A percentile compares a stretch with the other conserved stretches of the same genome.
phyloP scores from a whole-genome alignment of 2,888 invertebrate species.

The Ennomos quercinarius region DNA sequence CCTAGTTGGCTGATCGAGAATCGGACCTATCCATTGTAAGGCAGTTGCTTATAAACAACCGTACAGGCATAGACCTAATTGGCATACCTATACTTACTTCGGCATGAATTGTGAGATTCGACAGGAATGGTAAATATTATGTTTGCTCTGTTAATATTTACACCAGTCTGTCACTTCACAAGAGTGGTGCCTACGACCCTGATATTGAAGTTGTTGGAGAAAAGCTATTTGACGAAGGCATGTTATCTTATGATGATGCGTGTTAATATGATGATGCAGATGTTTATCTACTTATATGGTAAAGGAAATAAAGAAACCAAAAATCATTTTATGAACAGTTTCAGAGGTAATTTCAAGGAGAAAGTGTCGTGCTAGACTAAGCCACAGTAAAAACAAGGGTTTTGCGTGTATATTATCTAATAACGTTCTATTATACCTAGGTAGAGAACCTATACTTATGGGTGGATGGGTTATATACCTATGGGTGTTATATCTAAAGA shows the following conservation, averaged over 20 bases:
- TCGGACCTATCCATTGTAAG: no score
- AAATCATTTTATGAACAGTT: background rate
- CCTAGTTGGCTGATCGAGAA: no score
- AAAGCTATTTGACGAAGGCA: constrained; percentile 12
- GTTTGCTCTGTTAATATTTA: constrained; percentile 24
- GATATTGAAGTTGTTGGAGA: constrained; percentile 20
- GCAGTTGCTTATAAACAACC: no score
- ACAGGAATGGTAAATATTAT: constrained; percentile 18
- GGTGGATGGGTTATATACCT: no score
- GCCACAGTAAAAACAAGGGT: no score
- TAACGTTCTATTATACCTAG: no score
- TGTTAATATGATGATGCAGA: background rate
- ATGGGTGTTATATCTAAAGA: no score
- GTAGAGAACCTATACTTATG: no score
- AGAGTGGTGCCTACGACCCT: constrained; percentile 14
- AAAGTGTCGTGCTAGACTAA: constrained; percentile 13
- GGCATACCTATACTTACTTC: no score
- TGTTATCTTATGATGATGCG: constrained; percentile 11
- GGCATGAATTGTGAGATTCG: background rate
- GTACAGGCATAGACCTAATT: no score
- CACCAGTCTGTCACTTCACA: constrained; percentile 13
- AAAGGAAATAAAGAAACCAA: background rate
- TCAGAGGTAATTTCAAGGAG: constrained; percentile 9
- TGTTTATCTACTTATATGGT: background rate
- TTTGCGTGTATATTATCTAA: background rate